Conservation (phyloP, 2,888 invertebrate genomes). For the Zootermopsis nevadensis region DNA sequence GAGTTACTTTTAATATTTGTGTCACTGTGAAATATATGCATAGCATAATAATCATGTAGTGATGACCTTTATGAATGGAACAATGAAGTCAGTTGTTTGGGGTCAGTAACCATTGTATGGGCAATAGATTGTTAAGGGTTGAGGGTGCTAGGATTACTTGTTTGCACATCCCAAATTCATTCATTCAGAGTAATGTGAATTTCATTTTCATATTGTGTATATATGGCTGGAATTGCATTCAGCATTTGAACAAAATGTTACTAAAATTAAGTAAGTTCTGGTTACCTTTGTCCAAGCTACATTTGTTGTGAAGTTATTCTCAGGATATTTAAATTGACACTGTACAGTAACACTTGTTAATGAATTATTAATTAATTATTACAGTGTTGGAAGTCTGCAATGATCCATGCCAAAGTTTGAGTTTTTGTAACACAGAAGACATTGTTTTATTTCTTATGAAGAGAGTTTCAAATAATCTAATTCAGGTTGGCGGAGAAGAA, state of each 20-base stretch:
- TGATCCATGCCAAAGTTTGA: background rate
- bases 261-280: background rate
- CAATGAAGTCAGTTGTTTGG: no score
- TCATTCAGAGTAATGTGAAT: no score
- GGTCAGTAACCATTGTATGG: no score
- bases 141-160: no score
- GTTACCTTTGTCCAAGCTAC: background rate
- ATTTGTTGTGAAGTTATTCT: background rate
- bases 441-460: background rate
- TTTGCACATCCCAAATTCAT: no score
- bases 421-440: background rate
- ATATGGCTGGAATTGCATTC: background rate
- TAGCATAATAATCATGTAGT: no score
- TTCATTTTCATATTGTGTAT: background rate
- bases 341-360: background rate
- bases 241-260: background rate
- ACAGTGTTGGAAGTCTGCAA: slow-evolving; percentile 2
- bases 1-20: no score
- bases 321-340: no score
- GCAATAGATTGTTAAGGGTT: no score
- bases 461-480: background rate
- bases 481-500: background rate
- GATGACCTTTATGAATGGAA: no score
- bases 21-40: no score
- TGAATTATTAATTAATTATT: background rate